Evolutionary conservation across 2,888 invertebrate genomes (phyloP).

Genomic region (Caenorhabditis imperialis): DNA sequence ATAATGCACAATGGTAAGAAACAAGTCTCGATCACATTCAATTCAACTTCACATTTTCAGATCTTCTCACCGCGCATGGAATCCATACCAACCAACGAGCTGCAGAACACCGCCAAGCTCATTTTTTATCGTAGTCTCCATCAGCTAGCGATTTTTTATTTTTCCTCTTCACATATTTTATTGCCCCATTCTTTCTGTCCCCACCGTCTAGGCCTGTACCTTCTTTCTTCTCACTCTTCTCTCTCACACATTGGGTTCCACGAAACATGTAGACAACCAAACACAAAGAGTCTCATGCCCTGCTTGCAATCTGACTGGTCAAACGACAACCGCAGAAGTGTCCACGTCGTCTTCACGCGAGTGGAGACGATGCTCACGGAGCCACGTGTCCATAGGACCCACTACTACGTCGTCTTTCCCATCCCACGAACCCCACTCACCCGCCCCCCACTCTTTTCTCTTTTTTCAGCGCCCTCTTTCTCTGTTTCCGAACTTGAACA

Average conservation of each 20-base stretch:
- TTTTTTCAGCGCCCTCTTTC: conserved; percentile 29
- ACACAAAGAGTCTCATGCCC: conserved; percentile 54
- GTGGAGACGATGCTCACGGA: conserved; percentile 15
- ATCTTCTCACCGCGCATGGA: too few species aligned
- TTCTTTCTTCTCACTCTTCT: conserved; percentile 14
- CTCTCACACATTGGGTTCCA: conserved; percentile 46
- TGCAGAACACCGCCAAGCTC: conserved; percentile 3
- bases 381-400: conserved; percentile 48
- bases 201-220: conserved; percentile 20
- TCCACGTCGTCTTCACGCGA: background rate
- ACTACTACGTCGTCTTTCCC: conserved; percentile 54
- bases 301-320: conserved; percentile 53
- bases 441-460: background rate
- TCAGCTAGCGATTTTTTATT: conserved; percentile 41
- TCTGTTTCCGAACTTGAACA: conserved; percentile 1
- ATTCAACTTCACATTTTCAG: too few species aligned
- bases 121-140: background rate
- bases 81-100: background rate
- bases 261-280: conserved; percentile 53
- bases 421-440: conserved; percentile 19
- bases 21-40: too few species aligned
- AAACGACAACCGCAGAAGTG: conserved; percentile 36
- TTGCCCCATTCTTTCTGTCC: too few species aligned
- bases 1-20: too few species aligned
- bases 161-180: conserved; percentile 38